phyloP scores from a whole-genome alignment of 2,797 vertebrate species.

The Thalassophryne amazonica region DNA sequence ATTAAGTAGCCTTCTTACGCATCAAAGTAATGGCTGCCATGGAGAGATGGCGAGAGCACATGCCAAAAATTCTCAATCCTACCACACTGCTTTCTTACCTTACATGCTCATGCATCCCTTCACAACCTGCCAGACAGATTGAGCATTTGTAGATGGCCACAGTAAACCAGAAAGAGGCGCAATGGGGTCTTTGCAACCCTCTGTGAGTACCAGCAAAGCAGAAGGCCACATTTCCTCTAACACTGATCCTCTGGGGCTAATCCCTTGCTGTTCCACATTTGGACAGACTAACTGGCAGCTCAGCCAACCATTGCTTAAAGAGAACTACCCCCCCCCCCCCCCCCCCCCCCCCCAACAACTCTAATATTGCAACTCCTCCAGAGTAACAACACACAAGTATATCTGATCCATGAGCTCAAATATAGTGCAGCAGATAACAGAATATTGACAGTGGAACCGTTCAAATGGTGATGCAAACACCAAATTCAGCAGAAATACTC shows the following conservation, averaged over 20 bases:
- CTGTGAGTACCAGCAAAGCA: conserved; percentile 37
- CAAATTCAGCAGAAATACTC: no score
- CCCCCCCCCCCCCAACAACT: conserved; percentile 23
- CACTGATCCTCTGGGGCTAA: conserved; percentile 76
- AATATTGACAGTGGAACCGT: no score
- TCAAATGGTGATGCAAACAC: no score
- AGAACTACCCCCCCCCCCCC: conserved; percentile 31
- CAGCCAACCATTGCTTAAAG: conserved; percentile 41
- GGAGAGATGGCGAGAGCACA: conserved; percentile 18
- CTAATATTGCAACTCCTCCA: not conserved
- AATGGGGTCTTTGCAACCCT: conserved; percentile 18
- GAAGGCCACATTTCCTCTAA: conserved; percentile 37
- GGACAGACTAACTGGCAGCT: conserved; percentile 53
- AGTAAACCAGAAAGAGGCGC: not conserved
- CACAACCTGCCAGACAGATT: not conserved
- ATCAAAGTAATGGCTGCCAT: conserved; percentile 21
- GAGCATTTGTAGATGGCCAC: not conserved
- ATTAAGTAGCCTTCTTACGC: conserved; percentile 31
- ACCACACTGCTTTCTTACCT: conserved; percentile 47
- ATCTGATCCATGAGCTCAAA: conserved; percentile 17
- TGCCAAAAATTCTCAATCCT: conserved; percentile 31
- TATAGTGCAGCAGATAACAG: not conserved
- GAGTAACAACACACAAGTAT: not conserved
- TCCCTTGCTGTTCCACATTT: conserved; percentile 77
- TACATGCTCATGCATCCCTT: conserved; percentile 1